Conservation (phyloP, 37 sponge, comb jelly and placozoan species). For the Geodia barretti region DNA sequence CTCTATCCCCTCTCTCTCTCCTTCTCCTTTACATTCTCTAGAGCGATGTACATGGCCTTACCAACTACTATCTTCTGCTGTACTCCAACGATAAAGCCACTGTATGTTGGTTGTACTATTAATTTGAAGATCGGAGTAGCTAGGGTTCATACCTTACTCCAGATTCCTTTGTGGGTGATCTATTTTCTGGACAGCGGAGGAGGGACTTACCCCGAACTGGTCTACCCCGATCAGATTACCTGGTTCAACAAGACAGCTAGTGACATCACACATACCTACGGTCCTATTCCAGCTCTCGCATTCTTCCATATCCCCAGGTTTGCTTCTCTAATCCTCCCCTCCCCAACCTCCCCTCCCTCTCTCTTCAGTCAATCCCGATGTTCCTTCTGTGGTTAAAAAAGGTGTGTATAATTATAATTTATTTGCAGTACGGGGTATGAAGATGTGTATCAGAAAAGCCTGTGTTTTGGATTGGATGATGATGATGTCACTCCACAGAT, state of each 20-base stretch:
- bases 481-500: conserved; percentile 35
- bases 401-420: too few relatives aligned
- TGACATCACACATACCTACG: background rate
- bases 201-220: conserved; percentile 42
- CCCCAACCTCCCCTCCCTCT: background rate
- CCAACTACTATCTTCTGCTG: conserved; percentile 36
- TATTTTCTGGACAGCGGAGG: conserved; percentile 70
- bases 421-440: conserved; percentile 17
- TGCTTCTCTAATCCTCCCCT: background rate
- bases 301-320: conserved; percentile 47
- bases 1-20: too few relatives aligned
- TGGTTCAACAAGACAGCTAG: conserved; percentile 26
- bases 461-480: conserved; percentile 30
- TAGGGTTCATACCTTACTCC: background rate
- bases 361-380: background rate
- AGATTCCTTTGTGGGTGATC: conserved; percentile 25
- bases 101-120: background rate
- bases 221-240: conserved; percentile 45
- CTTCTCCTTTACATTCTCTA: too few relatives aligned
- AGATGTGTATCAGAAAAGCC: background rate
- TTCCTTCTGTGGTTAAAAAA: too few relatives aligned
- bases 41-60: conserved; percentile 26
- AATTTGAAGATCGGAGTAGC: background rate
- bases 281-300: conserved; percentile 15
- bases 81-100: background rate